Base-by-base conservation (phyloP, 2,797 vertebrate genomes). In the Picus viridis region DNA sequence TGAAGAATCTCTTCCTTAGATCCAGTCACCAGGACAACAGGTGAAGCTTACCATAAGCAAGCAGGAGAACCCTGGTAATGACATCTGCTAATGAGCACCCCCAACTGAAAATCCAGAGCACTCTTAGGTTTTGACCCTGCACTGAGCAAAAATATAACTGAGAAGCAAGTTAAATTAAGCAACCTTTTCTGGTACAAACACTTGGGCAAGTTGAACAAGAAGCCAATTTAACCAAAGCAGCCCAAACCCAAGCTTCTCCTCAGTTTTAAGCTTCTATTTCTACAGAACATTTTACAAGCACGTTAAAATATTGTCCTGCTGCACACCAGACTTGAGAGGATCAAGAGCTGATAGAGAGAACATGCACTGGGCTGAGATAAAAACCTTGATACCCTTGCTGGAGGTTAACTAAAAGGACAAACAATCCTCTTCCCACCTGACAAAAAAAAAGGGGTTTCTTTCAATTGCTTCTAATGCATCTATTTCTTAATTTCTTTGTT, bases 401-500 rank as follows among this genome's bases (percentile, higher is more conserved):
- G 36, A 67, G 1, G 1, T 3, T 73, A 49, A 70, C 39, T 62
- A 70, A 63, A 73, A 72, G 80, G 63, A 81, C 39, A 81, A 88
- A 84, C 12, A 34, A 24, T 51, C 23, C 79, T 71, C 79, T 23
- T 53, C 17, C 23, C 34, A 51, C 29, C 53, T 76, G 49, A 81
- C n/a, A 18, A 10, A 15, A 56, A 54, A 61, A 57, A 89, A 41
- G 7, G 7, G 12, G 2, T 36, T 63, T 80, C 49, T 94, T 96
- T 95, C 59, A 49, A 12, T 27, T 81, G 58, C 53, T 82, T 81
- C 61, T 57, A 32, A 56, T 78, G 68, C 49, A 94, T 73, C 90
- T 73, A 11, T 84, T 94, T 91, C 90, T 79, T 86, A 57, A 70
- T 88, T 88, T 83, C 94, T 94, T 95, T 92, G 90, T 91, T 81